Conservation (phyloP, 2,113 vertebrate species). For the Bubo scandiacus region DNA sequence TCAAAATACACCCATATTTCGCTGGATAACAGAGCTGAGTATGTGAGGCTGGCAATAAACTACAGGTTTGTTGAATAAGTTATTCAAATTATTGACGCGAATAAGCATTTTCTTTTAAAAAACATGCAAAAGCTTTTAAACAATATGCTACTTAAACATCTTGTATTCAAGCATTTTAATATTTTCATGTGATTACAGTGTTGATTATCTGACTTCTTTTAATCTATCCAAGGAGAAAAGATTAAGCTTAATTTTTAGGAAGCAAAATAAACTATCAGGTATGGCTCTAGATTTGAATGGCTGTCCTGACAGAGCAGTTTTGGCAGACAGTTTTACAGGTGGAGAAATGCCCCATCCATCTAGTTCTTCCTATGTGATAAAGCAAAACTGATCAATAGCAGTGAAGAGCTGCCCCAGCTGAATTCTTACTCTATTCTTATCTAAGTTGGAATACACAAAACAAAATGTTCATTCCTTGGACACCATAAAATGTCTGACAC, state of each 20-base stretch:
- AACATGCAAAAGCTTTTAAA: background rate
- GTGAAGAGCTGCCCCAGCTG: background rate
- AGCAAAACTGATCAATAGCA: background rate
- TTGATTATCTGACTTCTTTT: background rate
- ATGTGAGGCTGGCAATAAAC: conserved; percentile 94
- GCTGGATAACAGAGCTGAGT: conserved; percentile 92
- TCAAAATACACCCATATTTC: conserved; percentile 95
- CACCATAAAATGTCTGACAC: background rate
- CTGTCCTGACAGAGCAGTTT: background rate
- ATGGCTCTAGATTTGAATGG: background rate
- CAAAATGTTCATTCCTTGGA: background rate
- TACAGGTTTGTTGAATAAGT: conserved; percentile 83
- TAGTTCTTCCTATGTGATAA: background rate
- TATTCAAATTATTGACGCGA: background rate
- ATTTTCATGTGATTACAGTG: background rate
- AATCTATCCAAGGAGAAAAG: background rate
- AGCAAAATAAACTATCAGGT: background rate
- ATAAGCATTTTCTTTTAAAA: background rate
- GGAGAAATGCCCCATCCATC: background rate
- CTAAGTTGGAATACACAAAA: background rate
- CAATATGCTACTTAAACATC: background rate
- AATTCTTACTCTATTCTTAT: background rate
- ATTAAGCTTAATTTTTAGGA: background rate
- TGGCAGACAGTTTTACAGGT: background rate
- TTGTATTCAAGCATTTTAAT: background rate